phyloP scores from a whole-genome alignment of 2,888 invertebrate species.

The Molorchus minor region DNA sequence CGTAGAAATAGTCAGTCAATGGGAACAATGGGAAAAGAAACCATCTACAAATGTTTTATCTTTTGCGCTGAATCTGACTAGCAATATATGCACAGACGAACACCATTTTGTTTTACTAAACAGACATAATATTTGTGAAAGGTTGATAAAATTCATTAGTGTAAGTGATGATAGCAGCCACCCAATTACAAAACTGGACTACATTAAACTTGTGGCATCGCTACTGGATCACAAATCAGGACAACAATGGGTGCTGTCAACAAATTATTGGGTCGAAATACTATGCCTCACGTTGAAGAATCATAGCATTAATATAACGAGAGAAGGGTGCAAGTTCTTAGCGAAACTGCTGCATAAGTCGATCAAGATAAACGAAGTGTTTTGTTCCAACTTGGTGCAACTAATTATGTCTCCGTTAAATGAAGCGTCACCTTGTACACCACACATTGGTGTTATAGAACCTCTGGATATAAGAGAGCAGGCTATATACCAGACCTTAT shows the following conservation, averaged over 20 bases:
- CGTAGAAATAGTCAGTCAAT: conserved; percentile 58
- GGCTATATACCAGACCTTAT: conserved; percentile 65
- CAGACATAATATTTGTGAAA: conserved; percentile 59
- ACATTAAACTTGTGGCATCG: conserved; percentile 70
- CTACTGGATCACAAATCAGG: conserved; percentile 72
- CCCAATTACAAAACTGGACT: conserved; percentile 74
- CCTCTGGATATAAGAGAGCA: conserved; percentile 63
- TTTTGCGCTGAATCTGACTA: conserved; percentile 72
- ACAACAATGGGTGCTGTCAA: conserved; percentile 71
- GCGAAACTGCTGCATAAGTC: conserved; percentile 69
- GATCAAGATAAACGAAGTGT: conserved; percentile 64
- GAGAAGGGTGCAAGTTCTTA: conserved; percentile 73
- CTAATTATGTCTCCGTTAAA: conserved; percentile 69
- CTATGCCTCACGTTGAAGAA: conserved; percentile 71
- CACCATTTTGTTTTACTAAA: conserved; percentile 69
- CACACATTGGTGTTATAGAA: conserved; percentile 34
- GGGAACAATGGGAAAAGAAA: conserved; percentile 48
- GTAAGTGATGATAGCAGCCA: conserved; percentile 45
- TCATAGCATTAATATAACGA: conserved; percentile 76
- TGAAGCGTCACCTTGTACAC: conserved; percentile 58
- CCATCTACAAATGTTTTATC: conserved; percentile 55
- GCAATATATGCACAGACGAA: conserved; percentile 69
- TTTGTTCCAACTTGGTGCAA: conserved; percentile 67
- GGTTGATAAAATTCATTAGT: conserved; percentile 55
- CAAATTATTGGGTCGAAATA: conserved; percentile 72